Evolutionary conservation across 2,113 vertebrate genomes (phyloP).

Genomic region (Arizona elegans): DNA sequence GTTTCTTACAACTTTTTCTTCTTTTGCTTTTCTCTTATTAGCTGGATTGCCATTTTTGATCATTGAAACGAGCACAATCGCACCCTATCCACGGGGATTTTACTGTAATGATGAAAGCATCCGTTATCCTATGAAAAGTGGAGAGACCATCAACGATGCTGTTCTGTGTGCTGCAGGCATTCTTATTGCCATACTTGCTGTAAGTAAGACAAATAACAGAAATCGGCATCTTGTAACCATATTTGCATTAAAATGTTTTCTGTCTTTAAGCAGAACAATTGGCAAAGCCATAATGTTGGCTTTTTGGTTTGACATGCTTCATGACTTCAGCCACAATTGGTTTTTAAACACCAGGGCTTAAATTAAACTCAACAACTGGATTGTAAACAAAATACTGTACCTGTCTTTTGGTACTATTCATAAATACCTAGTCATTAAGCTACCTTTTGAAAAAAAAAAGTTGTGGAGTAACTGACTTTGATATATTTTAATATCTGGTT

Average conservation of each 20-base stretch:
- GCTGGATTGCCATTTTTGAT: conserved; percentile 97
- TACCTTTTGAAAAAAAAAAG: not conserved
- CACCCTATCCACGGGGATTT: conserved; percentile 90
- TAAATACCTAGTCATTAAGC: not conserved
- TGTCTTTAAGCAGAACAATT: not conserved
- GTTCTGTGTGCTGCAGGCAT: conserved; percentile 94
- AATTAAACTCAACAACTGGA: not conserved
- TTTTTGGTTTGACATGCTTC: not conserved
- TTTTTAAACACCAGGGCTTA: not conserved
- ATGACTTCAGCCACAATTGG: not conserved
- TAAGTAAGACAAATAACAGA: conserved; percentile 68
- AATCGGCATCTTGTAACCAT: not conserved
- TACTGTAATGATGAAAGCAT: conserved; percentile 95
- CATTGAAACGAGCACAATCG: conserved; percentile 96
- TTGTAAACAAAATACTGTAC: not conserved
- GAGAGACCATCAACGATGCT: conserved; percentile 94
- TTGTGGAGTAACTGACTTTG: not conserved
- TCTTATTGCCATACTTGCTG: conserved; percentile 92
- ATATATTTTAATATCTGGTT: not conserved
- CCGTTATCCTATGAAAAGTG: conserved; percentile 90
- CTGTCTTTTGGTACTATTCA: not conserved
- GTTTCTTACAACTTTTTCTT: conserved; percentile 36
- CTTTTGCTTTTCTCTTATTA: conserved; percentile 66
- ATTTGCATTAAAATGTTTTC: fast-evolving
- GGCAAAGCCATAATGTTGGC: not conserved